Percentiles rank a stretch among this genome's conserved stretches.
Conservation (phyloP, 2,113 vertebrate genomes). For the Peromyscus leucopus region DNA sequence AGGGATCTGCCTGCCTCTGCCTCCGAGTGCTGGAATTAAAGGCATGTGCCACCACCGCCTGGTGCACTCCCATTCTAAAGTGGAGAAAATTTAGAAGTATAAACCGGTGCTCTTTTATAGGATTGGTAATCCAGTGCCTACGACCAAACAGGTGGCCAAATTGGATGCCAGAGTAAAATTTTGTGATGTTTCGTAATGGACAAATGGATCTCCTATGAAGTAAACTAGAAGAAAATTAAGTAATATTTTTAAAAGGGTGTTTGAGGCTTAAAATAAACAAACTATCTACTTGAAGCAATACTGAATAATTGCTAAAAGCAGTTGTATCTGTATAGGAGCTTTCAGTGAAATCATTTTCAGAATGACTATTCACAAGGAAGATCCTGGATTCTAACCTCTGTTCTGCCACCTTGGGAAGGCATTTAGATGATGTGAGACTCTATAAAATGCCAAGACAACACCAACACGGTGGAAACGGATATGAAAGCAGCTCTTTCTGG, state of each 20-base stretch:
- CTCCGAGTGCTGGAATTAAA: too few relatives aligned
- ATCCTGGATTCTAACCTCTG: neutral
- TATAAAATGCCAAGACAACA: neutral
- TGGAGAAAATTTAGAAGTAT: slow-evolving; percentile 23
- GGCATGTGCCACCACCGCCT: too few relatives aligned
- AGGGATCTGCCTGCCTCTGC: too few relatives aligned
- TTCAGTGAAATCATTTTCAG: slow-evolving; percentile 36
- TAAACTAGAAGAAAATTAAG: slow-evolving; percentile 34
- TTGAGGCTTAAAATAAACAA: slow-evolving; percentile 19
- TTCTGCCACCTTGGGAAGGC: neutral
- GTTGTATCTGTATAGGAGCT: neutral
- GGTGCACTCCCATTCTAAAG: neutral
- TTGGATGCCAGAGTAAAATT: slow-evolving; percentile 27
- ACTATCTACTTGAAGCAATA: slow-evolving; percentile 27
- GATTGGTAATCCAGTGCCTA: neutral
- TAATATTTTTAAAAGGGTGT: neutral
- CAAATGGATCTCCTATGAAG: slow-evolving; percentile 13
- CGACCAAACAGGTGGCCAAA: neutral
- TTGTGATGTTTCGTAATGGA: slow-evolving; percentile 1
- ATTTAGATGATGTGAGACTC: neutral
- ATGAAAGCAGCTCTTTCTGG: slow-evolving; percentile 38
- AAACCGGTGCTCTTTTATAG: slow-evolving; percentile 40
- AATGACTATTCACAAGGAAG: slow-evolving; percentile 38
- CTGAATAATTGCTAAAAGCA: neutral
- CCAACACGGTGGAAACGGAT: slow-evolving; percentile 26